These are phyloP conservation scores for Odontesthes bonariensis DNA, from an alignment of 2,113 vertebrate genomes.

Conservation along the genomic window DNA sequence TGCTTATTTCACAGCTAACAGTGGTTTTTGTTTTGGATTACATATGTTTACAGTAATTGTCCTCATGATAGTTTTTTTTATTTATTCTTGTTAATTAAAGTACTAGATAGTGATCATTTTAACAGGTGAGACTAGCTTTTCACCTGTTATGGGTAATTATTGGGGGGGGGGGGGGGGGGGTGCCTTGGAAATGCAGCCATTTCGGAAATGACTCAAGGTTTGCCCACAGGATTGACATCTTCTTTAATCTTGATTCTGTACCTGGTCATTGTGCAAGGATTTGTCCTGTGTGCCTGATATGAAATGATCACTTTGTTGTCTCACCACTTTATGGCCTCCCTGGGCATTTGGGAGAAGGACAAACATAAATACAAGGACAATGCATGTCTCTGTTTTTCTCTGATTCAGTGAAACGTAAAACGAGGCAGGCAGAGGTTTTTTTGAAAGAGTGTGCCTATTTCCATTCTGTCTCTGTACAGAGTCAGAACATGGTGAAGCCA, in stretches of 20 bases:
- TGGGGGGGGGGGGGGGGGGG: no score
- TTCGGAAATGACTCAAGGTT: background rate
- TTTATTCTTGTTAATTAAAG: background rate
- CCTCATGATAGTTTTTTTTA: background rate
- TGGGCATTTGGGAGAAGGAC: conserved; percentile 61
- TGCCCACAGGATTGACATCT: conserved; percentile 11
- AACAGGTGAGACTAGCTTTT: background rate
- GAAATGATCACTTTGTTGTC: conserved; percentile 61
- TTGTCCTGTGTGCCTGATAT: conserved; percentile 19
- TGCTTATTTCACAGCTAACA: no score
- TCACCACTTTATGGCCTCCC: conserved; percentile 34
- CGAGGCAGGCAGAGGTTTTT: conserved; percentile 33
- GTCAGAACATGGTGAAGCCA: no score
- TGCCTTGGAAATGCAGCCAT: background rate
- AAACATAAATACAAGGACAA: conserved; percentile 60
- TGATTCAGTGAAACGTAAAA: conserved; percentile 73
- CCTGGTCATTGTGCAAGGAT: conserved; percentile 21
- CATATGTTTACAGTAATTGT: no score
- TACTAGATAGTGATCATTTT: background rate
- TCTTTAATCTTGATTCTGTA: conserved; percentile 40
- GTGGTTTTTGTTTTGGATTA: no score
- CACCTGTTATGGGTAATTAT: conserved; percentile 8
- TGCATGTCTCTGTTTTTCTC: conserved; percentile 63
- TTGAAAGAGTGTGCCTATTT: background rate
- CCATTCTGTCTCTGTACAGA: no score